Evolutionary conservation across 2,888 invertebrate species (phyloP), one percentile per base, ranked within the genome.

Genomic region (Dastarcus helophoroides): DNA sequence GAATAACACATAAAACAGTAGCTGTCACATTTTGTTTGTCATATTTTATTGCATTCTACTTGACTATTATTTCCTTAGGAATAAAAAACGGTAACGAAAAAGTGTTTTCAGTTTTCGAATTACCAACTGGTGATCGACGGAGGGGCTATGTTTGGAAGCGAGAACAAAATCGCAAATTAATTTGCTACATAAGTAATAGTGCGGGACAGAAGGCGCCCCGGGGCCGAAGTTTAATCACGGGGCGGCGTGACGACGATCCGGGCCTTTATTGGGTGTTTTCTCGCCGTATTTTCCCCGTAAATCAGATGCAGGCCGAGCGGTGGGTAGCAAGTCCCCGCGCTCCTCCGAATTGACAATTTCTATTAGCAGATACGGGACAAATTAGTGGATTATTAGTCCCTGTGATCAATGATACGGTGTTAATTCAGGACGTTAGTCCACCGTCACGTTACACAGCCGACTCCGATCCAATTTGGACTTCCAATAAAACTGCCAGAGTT

Each of bases 401-500:
- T 52, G 56, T 58, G 60, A 60, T 58, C 59, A 57, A 60, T 59
- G 58, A 54, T 51, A 58, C 60, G 58, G 58, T 60, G 58, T 52
- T 54, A 57, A 58, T 57, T 56, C 53, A 35, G 40, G 31, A 21
- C 35, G 35, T 34, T 38, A 26, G 33, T 11, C 9, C 9, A 23
- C 24, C 6, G 24, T 24, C 24, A 13, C 13, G 11, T 26, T 14
- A 26, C 14, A 10, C 31, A 32, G 29, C 28, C 19, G 29, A 29
- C 29, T 27, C 54, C 55, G 51, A 55, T 58, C 58, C 61, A 62
- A 62, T 61, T 62, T 60, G 58, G 59, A 56, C 58, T 56, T 54
- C 60, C 62, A 63, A 62, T 62, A 62, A 61, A 62, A 62, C 60
- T 61, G 62, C 60, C 60, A 62, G 52, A 47, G 54, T 53, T 60